phyloP scores from a whole-genome alignment of 2,113 vertebrate species.

The Paramisgurnus dabryanus region DNA sequence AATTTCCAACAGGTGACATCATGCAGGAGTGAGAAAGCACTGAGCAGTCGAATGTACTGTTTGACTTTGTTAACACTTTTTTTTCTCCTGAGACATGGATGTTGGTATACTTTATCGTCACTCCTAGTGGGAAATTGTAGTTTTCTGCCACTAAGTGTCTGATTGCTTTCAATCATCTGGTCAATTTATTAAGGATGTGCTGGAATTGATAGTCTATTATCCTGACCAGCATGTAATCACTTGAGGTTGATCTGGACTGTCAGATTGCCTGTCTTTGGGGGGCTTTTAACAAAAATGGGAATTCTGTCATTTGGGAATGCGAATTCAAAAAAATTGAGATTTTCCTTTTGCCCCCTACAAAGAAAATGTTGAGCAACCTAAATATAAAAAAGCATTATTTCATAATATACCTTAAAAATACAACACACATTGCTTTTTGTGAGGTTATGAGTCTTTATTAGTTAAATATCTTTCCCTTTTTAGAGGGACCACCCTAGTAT shows the following conservation, averaged over 20 bases:
- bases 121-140: slow-evolving; percentile 6
- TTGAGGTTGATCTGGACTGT: slow-evolving; percentile 26
- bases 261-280: not conserved
- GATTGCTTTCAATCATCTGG: slow-evolving; percentile 30
- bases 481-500: too few relatives aligned
- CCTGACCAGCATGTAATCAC: slow-evolving; percentile 33
- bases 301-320: too few relatives aligned
- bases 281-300: too few relatives aligned
- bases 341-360: too few relatives aligned
- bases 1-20: not conserved
- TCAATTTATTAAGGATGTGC: slow-evolving; percentile 37
- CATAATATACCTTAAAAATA: too few relatives aligned
- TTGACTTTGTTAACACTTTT: not conserved
- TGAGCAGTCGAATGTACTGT: not conserved
- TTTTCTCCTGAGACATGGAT: not conserved
- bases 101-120: slow-evolving; percentile 10
- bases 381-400: too few relatives aligned
- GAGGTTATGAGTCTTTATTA: too few relatives aligned
- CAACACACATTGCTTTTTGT: too few relatives aligned
- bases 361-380: too few relatives aligned
- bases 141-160: not conserved
- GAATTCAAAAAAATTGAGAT: too few relatives aligned
- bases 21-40: not conserved
- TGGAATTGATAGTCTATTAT: slow-evolving; percentile 40
- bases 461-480: too few relatives aligned